phyloP scores from a whole-genome alignment of 2,888 invertebrate species.

The Quadroppia sp. region DNA sequence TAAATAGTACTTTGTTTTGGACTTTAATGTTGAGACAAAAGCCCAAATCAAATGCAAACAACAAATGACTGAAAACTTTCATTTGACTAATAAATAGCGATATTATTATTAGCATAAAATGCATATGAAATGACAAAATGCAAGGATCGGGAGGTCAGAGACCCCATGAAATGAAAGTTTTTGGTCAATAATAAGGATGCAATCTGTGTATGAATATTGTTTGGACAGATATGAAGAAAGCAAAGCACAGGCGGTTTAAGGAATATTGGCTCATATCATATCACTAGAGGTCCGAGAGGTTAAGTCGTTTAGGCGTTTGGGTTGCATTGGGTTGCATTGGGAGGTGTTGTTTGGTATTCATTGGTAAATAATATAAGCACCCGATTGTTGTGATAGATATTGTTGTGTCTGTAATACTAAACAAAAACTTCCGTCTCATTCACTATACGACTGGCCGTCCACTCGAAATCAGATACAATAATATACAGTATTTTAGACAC shows the following conservation, averaged over 20 bases:
- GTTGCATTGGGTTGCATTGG: not conserved
- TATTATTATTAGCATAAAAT: too few species aligned
- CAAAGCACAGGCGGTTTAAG: not conserved
- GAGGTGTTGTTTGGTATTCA: not conserved
- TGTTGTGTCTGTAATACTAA: conserved; percentile 13
- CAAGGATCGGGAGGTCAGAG: too few species aligned
- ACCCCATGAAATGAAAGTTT: not conserved
- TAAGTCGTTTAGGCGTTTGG: not conserved
- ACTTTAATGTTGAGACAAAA: too few species aligned
- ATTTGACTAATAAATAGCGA: too few species aligned
- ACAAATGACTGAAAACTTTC: too few species aligned
- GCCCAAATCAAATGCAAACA: too few species aligned
- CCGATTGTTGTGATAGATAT: not conserved
- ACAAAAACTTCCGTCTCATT: conserved; percentile 29
- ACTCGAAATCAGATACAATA: conserved; percentile 24
- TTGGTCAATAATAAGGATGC: not conserved
- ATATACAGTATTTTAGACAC: not conserved
- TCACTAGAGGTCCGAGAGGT: not conserved
- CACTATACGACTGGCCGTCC: not conserved
- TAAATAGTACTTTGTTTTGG: too few species aligned
- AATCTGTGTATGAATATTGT: not conserved
- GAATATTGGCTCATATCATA: conserved; percentile 2
- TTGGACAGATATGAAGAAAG: not conserved
- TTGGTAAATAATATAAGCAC: not conserved
- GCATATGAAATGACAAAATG: too few species aligned